These are phyloP conservation scores for Phymorhynchus buccinoides DNA, from an alignment of 1,140 invertebrate species.

Conservation along the genomic window DNA sequence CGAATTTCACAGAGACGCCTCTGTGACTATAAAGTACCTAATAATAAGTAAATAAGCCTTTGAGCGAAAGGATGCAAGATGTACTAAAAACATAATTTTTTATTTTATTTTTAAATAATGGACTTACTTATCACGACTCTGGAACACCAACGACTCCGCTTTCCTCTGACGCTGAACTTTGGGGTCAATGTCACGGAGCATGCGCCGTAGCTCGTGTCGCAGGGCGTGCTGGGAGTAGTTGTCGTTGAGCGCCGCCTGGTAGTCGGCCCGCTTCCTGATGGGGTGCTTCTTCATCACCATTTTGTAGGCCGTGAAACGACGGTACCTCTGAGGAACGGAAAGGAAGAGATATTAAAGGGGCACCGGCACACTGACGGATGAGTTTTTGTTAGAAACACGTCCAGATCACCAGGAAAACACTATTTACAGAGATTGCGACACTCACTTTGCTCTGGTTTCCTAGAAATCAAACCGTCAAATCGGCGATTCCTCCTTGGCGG, in stretches of 20 bases:
- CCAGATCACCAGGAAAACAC: too few relatives aligned
- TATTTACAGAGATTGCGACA: too few relatives aligned
- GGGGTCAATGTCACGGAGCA: slow-evolving; percentile 48
- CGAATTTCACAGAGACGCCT: too few relatives aligned
- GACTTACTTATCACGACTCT: slow-evolving; percentile 32
- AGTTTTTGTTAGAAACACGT: too few relatives aligned
- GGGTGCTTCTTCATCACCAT: slow-evolving; percentile 48
- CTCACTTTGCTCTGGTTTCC: too few relatives aligned
- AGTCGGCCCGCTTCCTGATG: slow-evolving; percentile 34
- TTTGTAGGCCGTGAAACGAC: slow-evolving; percentile 46
- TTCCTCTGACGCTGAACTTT: slow-evolving; percentile 40
- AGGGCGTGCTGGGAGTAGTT: slow-evolving; percentile 47
- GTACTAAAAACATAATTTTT: too few relatives aligned
- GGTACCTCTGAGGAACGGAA: background rate
- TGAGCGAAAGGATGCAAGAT: too few relatives aligned
- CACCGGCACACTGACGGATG: background rate
- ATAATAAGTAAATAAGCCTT: too few relatives aligned
- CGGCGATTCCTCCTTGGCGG: too few relatives aligned
- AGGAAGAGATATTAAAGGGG: background rate
- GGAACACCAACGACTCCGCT: slow-evolving; percentile 26
- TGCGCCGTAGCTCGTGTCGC: slow-evolving; percentile 47
- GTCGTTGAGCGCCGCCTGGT: slow-evolving; percentile 46
- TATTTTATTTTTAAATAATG: too few relatives aligned
- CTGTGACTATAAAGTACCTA: too few relatives aligned
- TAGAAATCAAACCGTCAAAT: too few relatives aligned